phyloP scores from a whole-genome alignment of 2,113 vertebrate genomes.

The Rhinichthys klamathensis region DNA sequence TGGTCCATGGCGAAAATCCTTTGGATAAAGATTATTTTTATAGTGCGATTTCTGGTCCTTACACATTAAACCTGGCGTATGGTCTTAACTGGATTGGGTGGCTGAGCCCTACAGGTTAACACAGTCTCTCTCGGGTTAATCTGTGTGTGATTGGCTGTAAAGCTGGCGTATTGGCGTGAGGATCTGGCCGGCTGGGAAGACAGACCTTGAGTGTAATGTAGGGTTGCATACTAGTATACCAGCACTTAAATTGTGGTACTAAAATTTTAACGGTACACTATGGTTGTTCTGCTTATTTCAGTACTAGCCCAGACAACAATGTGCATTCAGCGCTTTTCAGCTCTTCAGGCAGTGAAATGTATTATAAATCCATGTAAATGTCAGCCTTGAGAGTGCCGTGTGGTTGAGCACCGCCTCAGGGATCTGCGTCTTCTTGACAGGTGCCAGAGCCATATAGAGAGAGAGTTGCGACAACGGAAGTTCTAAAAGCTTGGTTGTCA shows the following conservation, averaged over 20 bases:
- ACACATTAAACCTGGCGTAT: background rate
- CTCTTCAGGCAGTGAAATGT: background rate
- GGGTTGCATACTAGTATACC: background rate
- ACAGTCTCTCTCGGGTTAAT: constrained; percentile 20
- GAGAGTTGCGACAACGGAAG: too few species aligned
- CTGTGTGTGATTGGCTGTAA: background rate
- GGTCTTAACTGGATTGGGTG: constrained; percentile 1
- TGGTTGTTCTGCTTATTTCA: background rate
- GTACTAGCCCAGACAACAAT: background rate
- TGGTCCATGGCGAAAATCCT: background rate
- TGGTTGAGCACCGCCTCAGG: background rate
- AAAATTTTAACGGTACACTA: background rate
- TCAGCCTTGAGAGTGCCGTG: background rate
- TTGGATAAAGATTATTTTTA: background rate
- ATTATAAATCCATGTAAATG: background rate
- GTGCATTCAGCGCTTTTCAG: background rate
- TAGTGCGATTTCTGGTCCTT: background rate
- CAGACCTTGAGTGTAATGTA: background rate
- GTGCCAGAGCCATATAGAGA: too few species aligned
- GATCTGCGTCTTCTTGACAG: background rate
- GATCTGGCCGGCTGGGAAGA: background rate
- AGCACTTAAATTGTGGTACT: background rate
- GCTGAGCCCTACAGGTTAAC: background rate
- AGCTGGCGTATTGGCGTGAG: background rate
- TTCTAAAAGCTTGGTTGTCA: too few species aligned